phyloP scores from a whole-genome alignment of 2,888 invertebrate genomes.

The Sarcophaga caerulescens region DNA sequence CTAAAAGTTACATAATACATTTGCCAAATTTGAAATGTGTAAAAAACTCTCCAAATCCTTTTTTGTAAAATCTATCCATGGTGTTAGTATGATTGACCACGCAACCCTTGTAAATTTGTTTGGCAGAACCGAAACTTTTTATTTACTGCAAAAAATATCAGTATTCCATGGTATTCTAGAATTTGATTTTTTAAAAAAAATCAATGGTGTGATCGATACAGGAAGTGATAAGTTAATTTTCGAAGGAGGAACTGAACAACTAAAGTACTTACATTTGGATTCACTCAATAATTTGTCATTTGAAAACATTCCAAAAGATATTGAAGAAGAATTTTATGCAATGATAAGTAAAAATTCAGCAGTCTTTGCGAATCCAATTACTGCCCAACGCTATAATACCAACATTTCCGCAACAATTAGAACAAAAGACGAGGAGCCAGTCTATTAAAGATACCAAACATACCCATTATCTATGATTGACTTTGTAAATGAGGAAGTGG shows the following conservation, averaged over 20 bases:
- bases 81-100: background rate
- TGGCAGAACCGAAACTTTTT: slow-evolving; percentile 18
- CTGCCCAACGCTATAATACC: too few relatives aligned
- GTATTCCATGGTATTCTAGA: slow-evolving; percentile 42
- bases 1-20: slow-evolving; percentile 11
- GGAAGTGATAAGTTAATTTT: too few relatives aligned
- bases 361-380: too few relatives aligned
- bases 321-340: background rate
- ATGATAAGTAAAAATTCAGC: background rate
- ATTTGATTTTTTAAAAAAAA: slow-evolving; percentile 32
- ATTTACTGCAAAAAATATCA: slow-evolving; percentile 20
- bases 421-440: too few relatives aligned
- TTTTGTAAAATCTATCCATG: slow-evolving; percentile 20
- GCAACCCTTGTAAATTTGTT: slow-evolving; percentile 21
- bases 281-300: too few relatives aligned
- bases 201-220: slow-evolving; percentile 1
- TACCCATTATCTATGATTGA: too few relatives aligned
- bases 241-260: too few relatives aligned
- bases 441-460: too few relatives aligned
- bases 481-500: too few relatives aligned
- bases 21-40: slow-evolving; percentile 16
- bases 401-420: too few relatives aligned
- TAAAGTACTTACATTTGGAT: too few relatives aligned
- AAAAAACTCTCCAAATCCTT: slow-evolving; percentile 14
- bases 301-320: background rate